A percentile compares a stretch with the other conserved stretches of the same genome.
These are phyloP conservation scores for Taphrorychus bicolor DNA, from an alignment of 2,888 invertebrate species.

Conservation along the genomic window DNA sequence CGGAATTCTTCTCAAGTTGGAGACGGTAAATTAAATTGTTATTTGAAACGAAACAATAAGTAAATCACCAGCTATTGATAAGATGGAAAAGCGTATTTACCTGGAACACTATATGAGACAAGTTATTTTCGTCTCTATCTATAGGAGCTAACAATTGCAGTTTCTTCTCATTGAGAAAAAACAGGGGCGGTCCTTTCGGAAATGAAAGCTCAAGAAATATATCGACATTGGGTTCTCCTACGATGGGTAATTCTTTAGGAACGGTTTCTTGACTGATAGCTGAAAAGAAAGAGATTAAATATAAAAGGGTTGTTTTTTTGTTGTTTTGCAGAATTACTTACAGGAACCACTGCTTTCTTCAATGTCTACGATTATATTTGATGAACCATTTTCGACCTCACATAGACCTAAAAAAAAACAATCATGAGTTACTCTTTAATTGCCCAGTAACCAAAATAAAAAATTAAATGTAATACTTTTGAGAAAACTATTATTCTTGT, in stretches of 20 bases:
- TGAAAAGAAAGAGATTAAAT: slow-evolving; percentile 33
- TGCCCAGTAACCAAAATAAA: background rate
- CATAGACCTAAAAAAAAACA: slow-evolving; percentile 66
- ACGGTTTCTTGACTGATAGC: slow-evolving; percentile 79
- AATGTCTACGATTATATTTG: slow-evolving; percentile 89
- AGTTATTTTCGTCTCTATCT: slow-evolving; percentile 84
- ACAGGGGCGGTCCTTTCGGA: slow-evolving; percentile 79
- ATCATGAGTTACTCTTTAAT: background rate
- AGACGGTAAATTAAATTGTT: too few relatives aligned
- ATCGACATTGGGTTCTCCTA: slow-evolving; percentile 81
- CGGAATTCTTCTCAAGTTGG: too few relatives aligned
- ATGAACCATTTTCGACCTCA: slow-evolving; percentile 86
- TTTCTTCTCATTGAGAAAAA: slow-evolving; percentile 82
- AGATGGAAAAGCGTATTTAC: too few relatives aligned
- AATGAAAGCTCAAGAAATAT: slow-evolving; percentile 81
- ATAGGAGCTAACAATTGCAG: slow-evolving; percentile 80
- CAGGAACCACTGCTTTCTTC: slow-evolving; percentile 86
- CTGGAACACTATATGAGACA: slow-evolving; percentile 89
- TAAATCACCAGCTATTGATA: too few relatives aligned
- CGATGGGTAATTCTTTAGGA: slow-evolving; percentile 82
- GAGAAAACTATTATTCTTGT: background rate
- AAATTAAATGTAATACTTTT: background rate
- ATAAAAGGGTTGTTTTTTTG: background rate
- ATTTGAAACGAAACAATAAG: too few relatives aligned
- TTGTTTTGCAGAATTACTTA: slow-evolving; percentile 64